Evolutionary conservation across 2,113 vertebrate genomes (phyloP).

Genomic region (Corapipo altera): DNA sequence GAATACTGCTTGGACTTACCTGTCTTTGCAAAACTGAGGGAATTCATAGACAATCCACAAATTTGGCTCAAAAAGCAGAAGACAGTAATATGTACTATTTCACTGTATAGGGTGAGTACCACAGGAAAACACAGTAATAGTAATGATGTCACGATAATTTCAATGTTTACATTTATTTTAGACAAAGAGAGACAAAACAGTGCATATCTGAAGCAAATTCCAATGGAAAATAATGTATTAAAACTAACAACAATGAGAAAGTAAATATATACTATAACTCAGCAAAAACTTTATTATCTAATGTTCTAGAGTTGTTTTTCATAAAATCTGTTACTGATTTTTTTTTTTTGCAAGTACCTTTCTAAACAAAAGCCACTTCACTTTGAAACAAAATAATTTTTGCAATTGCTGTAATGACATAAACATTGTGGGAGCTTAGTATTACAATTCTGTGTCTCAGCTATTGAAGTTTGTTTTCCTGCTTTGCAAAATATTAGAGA

Average conservation of each 20-base stretch:
- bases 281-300: neutral
- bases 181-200: neutral
- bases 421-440: neutral
- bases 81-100: neutral
- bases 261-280: neutral
- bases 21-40: neutral
- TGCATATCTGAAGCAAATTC: neutral
- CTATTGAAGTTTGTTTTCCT: neutral
- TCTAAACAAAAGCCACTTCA: neutral
- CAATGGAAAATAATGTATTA: neutral
- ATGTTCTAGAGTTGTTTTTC: neutral
- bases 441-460: neutral
- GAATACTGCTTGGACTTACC: neutral
- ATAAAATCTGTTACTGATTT: neutral
- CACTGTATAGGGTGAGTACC: neutral
- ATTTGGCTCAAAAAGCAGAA: neutral
- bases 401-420: neutral
- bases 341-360: neutral
- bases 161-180: neutral
- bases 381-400: neutral
- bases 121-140: neutral
- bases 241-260: neutral
- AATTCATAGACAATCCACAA: neutral
- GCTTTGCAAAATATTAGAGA: conserved; percentile 21
- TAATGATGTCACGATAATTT: neutral